A percentile compares a stretch with the other conserved stretches of the same genome.
phyloP scores from a whole-genome alignment of 2,888 invertebrate genomes.

The Brachypalpus laphriformis region DNA sequence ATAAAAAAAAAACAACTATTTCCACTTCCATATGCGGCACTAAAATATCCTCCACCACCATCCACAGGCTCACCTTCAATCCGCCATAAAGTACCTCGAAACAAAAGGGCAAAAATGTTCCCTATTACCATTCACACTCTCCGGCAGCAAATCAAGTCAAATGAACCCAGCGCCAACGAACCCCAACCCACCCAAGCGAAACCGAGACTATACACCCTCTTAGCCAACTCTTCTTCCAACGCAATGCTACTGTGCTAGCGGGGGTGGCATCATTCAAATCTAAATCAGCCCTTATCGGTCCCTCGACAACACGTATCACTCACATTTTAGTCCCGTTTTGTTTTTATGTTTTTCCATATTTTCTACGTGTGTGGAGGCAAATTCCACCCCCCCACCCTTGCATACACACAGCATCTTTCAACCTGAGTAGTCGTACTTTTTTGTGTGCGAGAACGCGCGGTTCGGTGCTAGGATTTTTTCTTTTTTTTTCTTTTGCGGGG shows the following conservation, averaged over 20 bases:
- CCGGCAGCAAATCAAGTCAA: conserved; percentile 73
- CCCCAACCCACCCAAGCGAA: not conserved
- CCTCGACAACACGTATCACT: conserved; percentile 77
- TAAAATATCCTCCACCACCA: conserved; percentile 38
- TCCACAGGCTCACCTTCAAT: conserved; percentile 52
- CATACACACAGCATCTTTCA: conserved; percentile 58
- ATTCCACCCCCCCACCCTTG: not conserved
- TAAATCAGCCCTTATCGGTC: conserved; percentile 78
- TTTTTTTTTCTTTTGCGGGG: conserved; percentile 40
- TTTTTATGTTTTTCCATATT: conserved; percentile 75
- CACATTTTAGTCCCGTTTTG: conserved; percentile 75
- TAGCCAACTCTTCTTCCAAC: not conserved
- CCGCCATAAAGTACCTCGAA: conserved; percentile 66
- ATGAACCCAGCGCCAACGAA: conserved; percentile 62
- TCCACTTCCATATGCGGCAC: conserved; percentile 58
- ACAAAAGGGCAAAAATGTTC: conserved; percentile 69
- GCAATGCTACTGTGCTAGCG: conserved; percentile 6
- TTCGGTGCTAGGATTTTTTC: conserved; percentile 39
- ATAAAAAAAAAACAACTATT: conserved; percentile 55
- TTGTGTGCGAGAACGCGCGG: not conserved
- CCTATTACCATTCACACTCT: conserved; percentile 71
- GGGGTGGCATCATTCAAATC: conserved; percentile 75
- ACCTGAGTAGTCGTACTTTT: conserved; percentile 22
- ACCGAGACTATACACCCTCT: conserved; percentile 3
- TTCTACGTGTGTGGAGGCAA: conserved; percentile 68